Evolutionary conservation across 2,888 invertebrate genomes (phyloP).

Genomic region (Parnassius apollo): DNA sequence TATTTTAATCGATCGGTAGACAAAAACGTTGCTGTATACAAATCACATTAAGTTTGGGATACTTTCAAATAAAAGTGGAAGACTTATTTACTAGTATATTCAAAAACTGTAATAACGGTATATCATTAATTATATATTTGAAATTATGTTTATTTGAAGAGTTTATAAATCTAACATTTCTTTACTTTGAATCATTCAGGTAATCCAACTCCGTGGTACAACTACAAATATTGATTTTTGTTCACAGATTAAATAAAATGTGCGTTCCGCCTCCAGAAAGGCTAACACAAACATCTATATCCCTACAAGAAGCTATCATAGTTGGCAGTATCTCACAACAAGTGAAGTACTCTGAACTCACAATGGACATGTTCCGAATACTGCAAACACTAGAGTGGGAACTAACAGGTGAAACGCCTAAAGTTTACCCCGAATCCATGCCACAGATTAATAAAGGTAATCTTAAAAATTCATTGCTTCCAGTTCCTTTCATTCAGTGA

Average conservation of each 20-base stretch:
- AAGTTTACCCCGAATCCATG: slow-evolving; percentile 80
- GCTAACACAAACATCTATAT: slow-evolving; percentile 91
- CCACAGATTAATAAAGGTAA: slow-evolving; percentile 59
- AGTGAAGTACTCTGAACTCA: slow-evolving; percentile 97
- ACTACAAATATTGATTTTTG: too few species aligned
- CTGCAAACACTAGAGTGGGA: slow-evolving; percentile 96
- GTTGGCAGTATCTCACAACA: slow-evolving; percentile 96
- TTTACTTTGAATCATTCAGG: slow-evolving; percentile 14
- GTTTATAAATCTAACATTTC: slow-evolving; percentile 25
- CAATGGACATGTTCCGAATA: slow-evolving; percentile 99
- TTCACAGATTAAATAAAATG: slow-evolving; percentile 86
- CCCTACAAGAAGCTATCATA: slow-evolving; percentile 95
- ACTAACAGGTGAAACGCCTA: slow-evolving; percentile 90
- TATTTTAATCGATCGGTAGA: too few species aligned
- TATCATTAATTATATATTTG: too few species aligned
- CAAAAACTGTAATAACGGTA: too few species aligned
- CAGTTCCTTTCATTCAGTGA: too few species aligned
- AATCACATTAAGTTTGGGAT: too few species aligned
- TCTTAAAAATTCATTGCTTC: neutral
- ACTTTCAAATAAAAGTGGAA: too few species aligned
- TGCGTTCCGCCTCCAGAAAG: slow-evolving; percentile 94
- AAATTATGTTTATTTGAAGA: neutral
- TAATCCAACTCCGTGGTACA: too few species aligned
- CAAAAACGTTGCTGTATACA: too few species aligned
- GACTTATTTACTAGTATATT: too few species aligned